Evolutionary conservation across 2,888 invertebrate genomes (phyloP), one percentile per base, ranked within the genome.

Genomic region (Tipula helvola): DNA sequence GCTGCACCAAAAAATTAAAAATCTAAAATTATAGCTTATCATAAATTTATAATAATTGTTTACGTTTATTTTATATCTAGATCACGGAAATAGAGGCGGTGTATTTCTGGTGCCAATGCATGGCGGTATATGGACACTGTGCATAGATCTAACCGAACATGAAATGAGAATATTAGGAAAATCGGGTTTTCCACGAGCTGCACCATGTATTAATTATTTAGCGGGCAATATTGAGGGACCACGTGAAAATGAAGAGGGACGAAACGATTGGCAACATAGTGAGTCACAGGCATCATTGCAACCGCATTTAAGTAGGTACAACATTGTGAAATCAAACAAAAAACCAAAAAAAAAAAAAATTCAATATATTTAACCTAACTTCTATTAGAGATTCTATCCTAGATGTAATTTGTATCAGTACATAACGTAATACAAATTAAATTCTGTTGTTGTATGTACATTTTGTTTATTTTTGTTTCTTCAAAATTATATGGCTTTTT

Each of bases 121-220:
- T 89, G 97, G 96, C n/a, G 97, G 96, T 47, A 97, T 96, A 89
- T 97, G 96, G 97, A 97, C 95, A 36, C 93, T 96, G 91, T 98
- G 96, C 91, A 95, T 95, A 89, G 96, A 96, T 89, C 93, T 97
- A 89, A 94, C 95, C 94, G 95, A 95, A 88, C 95, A 95, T 90
- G 96, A 97, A 91, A 93, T 96, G 88, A 92, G 93, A 88, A 93
- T 95, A 89, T 90, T 96, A 89, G 92, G 93, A 44, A 92, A 93
- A 88, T 93, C 94, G 87, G 95, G 95, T 36, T 95, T 95, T 90
- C 95, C 95, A 0, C 93, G 93, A 88, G 93, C 94, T 87, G 94
- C 95, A 89, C 92, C 93, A 88, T 97, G 97, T 92, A 95, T 96
- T 90, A 96, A 96, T 92, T 96, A 97, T 91, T 93, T 97, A 89